These are phyloP conservation scores for Myocastor coypus DNA, from an alignment of 2,113 vertebrate genomes.

Conservation along the genomic window DNA sequence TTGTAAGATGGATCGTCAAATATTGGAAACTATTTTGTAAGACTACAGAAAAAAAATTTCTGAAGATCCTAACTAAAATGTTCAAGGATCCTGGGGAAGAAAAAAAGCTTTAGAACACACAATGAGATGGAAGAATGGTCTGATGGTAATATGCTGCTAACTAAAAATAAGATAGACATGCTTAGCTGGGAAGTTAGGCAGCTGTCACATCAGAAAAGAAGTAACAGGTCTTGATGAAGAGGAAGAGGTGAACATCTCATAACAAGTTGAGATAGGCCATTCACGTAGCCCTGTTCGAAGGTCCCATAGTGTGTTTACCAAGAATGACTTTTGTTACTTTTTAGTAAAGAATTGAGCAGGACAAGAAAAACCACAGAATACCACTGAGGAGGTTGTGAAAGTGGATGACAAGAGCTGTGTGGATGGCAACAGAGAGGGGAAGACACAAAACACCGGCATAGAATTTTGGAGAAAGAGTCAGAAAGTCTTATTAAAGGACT, in stretches of 20 bases:
- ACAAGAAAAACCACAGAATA: neutral
- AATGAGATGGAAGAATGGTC: neutral
- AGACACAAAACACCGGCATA: neutral
- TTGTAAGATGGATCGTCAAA: neutral
- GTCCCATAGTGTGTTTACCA: neutral
- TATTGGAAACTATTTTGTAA: neutral
- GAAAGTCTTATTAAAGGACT: neutral
- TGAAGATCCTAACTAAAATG: neutral
- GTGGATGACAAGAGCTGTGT: neutral
- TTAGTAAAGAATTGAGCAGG: neutral
- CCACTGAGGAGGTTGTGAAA: neutral
- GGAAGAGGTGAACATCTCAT: neutral
- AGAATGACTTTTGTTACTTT: neutral
- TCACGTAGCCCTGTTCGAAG: neutral
- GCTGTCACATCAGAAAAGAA: neutral
- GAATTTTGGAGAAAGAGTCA: neutral
- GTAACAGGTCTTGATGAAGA: neutral
- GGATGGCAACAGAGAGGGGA: neutral
- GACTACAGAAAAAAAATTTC: neutral
- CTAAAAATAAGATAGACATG: neutral
- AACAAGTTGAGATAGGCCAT: neutral
- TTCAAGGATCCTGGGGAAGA: neutral
- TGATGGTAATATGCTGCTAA: neutral
- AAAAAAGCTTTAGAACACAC: neutral
- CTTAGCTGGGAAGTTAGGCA: neutral